A percentile compares a stretch with the other conserved stretches of the same genome.
phyloP scores from a whole-genome alignment of 2,888 invertebrate species.

The Trichogramma dendrolimi region DNA sequence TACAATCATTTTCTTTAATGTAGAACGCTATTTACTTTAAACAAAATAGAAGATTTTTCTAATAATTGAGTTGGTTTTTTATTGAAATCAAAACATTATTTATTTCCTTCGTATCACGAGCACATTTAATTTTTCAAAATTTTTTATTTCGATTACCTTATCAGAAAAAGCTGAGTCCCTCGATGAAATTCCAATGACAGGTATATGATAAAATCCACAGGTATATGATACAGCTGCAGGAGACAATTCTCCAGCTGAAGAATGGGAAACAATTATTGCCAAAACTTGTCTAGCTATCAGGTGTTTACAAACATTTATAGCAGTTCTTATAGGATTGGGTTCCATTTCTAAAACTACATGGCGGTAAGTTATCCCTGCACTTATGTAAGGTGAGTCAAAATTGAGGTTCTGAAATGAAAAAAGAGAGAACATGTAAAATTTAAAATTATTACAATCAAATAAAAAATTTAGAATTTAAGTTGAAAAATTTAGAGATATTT shows the following conservation, averaged over 20 bases:
- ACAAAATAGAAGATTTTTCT: too few relatives aligned
- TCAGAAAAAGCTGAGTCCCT: slow-evolving; percentile 97
- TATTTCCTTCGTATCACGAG: too few relatives aligned
- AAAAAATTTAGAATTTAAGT: too few relatives aligned
- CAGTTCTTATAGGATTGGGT: slow-evolving; percentile 91
- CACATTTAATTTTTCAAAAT: too few relatives aligned
- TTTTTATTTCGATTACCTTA: slow-evolving; percentile 60
- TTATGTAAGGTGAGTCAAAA: slow-evolving; percentile 77
- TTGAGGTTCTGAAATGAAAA: slow-evolving; percentile 67
- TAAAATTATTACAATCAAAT: too few relatives aligned
- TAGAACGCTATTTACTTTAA: too few relatives aligned
- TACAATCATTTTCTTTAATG: too few relatives aligned
- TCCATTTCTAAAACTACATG: slow-evolving; percentile 90
- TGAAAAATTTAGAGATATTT: too few relatives aligned
- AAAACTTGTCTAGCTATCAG: slow-evolving; percentile 82
- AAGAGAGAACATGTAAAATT: too few relatives aligned
- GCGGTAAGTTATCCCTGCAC: slow-evolving; percentile 79
- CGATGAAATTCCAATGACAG: slow-evolving; percentile 95
- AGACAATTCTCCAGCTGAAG: slow-evolving; percentile 82
- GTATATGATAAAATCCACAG: slow-evolving; percentile 96
- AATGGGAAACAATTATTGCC: slow-evolving; percentile 82
- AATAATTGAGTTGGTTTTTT: too few relatives aligned
- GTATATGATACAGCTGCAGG: slow-evolving; percentile 97
- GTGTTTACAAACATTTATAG: slow-evolving; percentile 87
- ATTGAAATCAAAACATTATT: too few relatives aligned